Evolutionary conservation across 2,113 vertebrate genomes (phyloP).

Genomic region (Myocastor coypus): DNA sequence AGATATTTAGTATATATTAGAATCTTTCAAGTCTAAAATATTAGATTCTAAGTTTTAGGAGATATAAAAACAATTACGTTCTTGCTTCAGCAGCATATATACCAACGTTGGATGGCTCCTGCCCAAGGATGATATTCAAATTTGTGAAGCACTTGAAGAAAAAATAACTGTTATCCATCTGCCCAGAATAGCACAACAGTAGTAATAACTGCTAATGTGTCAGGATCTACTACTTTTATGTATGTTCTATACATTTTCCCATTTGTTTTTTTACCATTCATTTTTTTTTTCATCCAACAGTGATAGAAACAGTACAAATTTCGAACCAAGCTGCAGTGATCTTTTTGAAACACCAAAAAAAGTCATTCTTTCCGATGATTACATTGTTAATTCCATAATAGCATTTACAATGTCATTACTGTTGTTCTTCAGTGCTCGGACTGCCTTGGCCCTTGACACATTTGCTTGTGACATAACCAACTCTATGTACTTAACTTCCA

Average conservation of each 20-base stretch:
- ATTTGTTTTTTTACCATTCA: not conserved
- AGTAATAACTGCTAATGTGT: not conserved
- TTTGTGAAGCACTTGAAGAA: not conserved
- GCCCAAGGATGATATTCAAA: not conserved
- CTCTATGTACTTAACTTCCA: too few relatives aligned
- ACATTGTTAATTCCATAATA: too few relatives aligned
- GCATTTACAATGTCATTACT: too few relatives aligned
- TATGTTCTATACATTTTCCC: not conserved
- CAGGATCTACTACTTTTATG: not conserved
- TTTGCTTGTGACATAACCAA: too few relatives aligned
- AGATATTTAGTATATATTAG: not conserved
- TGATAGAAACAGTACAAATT: too few relatives aligned
- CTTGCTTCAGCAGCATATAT: not conserved
- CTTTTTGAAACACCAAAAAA: too few relatives aligned
- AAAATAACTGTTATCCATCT: not conserved
- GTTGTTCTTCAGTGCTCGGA: too few relatives aligned
- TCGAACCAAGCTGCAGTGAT: too few relatives aligned
- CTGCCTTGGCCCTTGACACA: too few relatives aligned
- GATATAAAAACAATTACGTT: not conserved
- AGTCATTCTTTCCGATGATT: too few relatives aligned
- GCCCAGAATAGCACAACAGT: not conserved
- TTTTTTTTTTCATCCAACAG: too few relatives aligned
- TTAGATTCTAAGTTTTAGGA: not conserved
- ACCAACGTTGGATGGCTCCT: not conserved
- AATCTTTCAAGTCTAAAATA: constrained; percentile 40